Evolutionary conservation across 2,888 invertebrate genomes (phyloP).

Genomic region (Choristoneura rosaceana): DNA sequence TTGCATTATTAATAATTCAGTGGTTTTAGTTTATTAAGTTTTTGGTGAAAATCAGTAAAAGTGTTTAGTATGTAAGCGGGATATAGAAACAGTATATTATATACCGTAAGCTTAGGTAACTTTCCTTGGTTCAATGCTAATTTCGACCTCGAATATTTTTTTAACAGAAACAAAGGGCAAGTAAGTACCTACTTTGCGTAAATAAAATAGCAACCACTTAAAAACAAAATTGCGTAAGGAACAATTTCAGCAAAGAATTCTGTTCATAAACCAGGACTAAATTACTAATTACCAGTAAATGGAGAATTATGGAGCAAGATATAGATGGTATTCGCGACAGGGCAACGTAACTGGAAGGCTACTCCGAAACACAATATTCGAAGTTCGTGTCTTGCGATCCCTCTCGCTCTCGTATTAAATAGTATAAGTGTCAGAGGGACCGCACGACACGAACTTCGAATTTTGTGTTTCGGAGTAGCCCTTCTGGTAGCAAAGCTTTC

Average conservation of each 20-base stretch:
- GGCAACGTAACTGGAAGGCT: neutral
- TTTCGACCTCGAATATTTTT: neutral
- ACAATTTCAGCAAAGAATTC: slow-evolving; percentile 31
- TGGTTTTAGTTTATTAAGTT: too few relatives aligned
- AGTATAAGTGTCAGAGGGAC: too few relatives aligned
- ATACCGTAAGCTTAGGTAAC: too few relatives aligned
- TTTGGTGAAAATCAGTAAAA: too few relatives aligned
- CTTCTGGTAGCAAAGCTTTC: neutral
- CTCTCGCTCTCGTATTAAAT: too few relatives aligned
- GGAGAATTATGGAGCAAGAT: slow-evolving; percentile 24
- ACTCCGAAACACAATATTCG: too few relatives aligned
- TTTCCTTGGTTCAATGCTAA: neutral
- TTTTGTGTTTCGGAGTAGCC: too few relatives aligned
- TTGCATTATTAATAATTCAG: too few relatives aligned
- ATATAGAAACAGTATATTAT: neutral
- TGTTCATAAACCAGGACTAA: slow-evolving; percentile 21
- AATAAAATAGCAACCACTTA: slow-evolving; percentile 23
- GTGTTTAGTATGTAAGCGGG: neutral
- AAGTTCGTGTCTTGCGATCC: too few relatives aligned
- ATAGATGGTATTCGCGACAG: slow-evolving; percentile 4
- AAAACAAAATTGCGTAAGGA: slow-evolving; percentile 24
- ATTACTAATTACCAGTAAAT: slow-evolving; percentile 34
- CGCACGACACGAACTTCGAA: too few relatives aligned
- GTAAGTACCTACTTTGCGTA: slow-evolving; percentile 14
- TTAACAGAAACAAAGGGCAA: slow-evolving; percentile 10